Percentiles rank a stretch among this genome's conserved stretches.
phyloP scores from a whole-genome alignment of 2,888 invertebrate species.

The Plutella xylostella region DNA sequence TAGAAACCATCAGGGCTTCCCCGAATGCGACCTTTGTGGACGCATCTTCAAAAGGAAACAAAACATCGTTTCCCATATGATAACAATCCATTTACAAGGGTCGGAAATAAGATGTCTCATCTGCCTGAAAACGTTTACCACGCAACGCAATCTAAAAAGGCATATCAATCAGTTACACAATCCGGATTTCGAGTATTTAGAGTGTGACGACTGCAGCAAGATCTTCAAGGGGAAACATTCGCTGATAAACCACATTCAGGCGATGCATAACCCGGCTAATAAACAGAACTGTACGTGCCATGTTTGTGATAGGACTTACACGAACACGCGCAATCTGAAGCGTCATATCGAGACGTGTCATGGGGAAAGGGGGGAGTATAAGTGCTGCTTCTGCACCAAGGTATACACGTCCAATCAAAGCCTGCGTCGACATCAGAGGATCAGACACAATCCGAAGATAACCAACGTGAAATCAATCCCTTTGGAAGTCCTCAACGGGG shows the following conservation, averaged over 20 bases:
- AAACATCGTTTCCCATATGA: conserved; percentile 50
- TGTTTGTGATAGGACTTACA: conserved; percentile 38
- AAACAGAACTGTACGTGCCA: conserved; percentile 30
- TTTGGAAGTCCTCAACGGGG: conserved; percentile 23
- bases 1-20: conserved; percentile 30
- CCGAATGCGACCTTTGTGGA: conserved; percentile 52
- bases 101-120: conserved; percentile 31
- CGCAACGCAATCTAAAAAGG: conserved; percentile 39
- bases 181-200: conserved; percentile 33
- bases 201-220: conserved; percentile 39
- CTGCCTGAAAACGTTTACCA: conserved; percentile 40
- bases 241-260: conserved; percentile 36
- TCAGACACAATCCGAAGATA: conserved; percentile 24
- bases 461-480: conserved; percentile 17
- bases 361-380: conserved; percentile 33
- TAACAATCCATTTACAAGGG: conserved; percentile 41
- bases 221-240: conserved; percentile 38
- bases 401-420: conserved; percentile 46
- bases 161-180: conserved; percentile 44
- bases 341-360: conserved; percentile 44
- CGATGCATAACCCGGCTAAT: conserved; percentile 24
- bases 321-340: conserved; percentile 39
- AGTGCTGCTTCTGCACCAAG: conserved; percentile 44
- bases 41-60: conserved; percentile 47
- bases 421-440: conserved; percentile 32